Evolutionary conservation across 1,140 invertebrate genomes (phyloP).

Genomic region (Drosophila jambulina): DNA sequence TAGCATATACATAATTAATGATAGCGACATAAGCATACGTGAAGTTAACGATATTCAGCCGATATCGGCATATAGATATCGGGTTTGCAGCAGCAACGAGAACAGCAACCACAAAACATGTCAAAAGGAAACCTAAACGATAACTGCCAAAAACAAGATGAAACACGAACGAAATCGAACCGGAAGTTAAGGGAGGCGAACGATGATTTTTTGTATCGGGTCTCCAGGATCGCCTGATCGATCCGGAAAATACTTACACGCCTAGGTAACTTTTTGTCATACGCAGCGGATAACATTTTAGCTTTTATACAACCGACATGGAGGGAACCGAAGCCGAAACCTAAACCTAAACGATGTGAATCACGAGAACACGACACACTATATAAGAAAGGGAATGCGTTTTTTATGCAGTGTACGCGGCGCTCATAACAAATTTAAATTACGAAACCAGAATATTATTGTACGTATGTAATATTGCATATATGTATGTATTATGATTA

Average conservation of each 20-base stretch:
- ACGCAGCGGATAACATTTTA: slow-evolving; percentile 71
- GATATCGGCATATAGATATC: slow-evolving; percentile 34
- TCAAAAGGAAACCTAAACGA: slow-evolving; percentile 72
- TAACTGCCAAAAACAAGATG: slow-evolving; percentile 73
- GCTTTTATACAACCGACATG: slow-evolving; percentile 74
- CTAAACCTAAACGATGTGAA: slow-evolving; percentile 20
- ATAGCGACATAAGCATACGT: slow-evolving; percentile 46
- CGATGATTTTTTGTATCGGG: slow-evolving; percentile 50
- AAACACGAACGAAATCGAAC: slow-evolving; percentile 44
- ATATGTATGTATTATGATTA: slow-evolving; percentile 81
- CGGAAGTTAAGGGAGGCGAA: slow-evolving; percentile 21
- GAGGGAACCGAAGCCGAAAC: slow-evolving; percentile 38
- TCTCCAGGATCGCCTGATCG: slow-evolving; percentile 35
- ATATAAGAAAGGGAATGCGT: slow-evolving; percentile 76
- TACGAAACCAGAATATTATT: slow-evolving; percentile 62
- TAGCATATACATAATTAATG: slow-evolving; percentile 76
- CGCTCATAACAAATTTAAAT: slow-evolving; percentile 69
- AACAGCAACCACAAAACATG: slow-evolving; percentile 50
- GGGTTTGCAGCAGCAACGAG: slow-evolving; percentile 19
- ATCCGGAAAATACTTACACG: slow-evolving; percentile 26
- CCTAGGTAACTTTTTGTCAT: slow-evolving; percentile 54
- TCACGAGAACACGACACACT: slow-evolving; percentile 73
- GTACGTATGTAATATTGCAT: slow-evolving; percentile 67
- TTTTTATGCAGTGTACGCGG: slow-evolving; percentile 76
- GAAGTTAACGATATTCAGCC: slow-evolving; percentile 32